Conservation (phyloP, 2,113 vertebrate species). For the Nycticorax nycticorax region DNA sequence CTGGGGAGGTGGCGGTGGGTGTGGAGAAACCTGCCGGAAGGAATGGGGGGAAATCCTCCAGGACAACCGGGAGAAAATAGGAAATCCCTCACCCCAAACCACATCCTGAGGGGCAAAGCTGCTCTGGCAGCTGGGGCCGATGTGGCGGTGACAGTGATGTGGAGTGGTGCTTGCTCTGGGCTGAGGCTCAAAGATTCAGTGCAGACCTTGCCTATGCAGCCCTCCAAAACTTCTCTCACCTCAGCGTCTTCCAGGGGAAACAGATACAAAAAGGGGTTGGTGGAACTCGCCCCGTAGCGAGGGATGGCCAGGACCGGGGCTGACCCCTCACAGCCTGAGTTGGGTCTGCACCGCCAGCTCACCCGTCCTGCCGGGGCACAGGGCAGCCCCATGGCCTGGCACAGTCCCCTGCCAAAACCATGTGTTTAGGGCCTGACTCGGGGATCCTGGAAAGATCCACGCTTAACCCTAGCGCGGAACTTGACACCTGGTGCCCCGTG, state of each 20-base stretch:
- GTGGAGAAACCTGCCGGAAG: background rate
- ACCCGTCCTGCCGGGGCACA: background rate
- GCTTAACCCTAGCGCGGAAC: background rate
- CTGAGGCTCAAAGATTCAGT: background rate
- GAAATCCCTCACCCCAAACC: background rate
- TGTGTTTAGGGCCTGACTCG: background rate
- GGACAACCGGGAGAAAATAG: background rate
- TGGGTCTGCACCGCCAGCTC: background rate
- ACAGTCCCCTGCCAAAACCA: background rate
- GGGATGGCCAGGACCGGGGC: background rate
- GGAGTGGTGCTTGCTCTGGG: background rate
- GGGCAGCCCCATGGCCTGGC: accelerated
- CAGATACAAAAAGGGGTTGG: accelerated
- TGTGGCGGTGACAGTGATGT: background rate
- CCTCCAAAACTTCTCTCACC: background rate
- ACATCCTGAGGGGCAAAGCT: background rate
- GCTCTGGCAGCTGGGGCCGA: background rate
- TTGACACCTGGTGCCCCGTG: background rate
- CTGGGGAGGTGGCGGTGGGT: background rate
- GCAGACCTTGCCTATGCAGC: background rate
- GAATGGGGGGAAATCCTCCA: background rate
- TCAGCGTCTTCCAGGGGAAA: background rate
- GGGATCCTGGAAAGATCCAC: background rate
- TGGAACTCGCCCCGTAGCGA: background rate
- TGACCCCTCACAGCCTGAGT: background rate